Conservation (phyloP, 2,888 invertebrate genomes). For the Chrysolina haemoptera region DNA sequence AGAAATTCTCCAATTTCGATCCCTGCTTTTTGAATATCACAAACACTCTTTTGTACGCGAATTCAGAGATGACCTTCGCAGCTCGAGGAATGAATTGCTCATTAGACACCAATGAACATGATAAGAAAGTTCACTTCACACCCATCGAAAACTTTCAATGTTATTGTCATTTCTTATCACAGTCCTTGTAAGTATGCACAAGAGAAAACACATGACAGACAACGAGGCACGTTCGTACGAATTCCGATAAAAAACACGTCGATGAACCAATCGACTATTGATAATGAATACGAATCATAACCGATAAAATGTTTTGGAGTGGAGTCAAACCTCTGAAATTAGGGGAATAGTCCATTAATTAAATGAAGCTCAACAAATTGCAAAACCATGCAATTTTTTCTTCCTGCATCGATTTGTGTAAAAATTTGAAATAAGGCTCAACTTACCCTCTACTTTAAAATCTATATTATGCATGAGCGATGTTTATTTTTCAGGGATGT, state of each 20-base stretch:
- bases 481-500: no score
- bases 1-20: not conserved
- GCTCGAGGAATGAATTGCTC: no score
- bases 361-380: no score
- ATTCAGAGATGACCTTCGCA: no score
- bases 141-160: not conserved
- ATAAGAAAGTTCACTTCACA: constrained; percentile 5
- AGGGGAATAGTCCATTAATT: no score
- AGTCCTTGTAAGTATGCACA: constrained; percentile 1
- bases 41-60: not conserved
- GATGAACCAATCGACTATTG: not conserved
- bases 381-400: no score
- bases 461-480: no score
- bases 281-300: constrained; percentile 11
- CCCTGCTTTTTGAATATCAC: no score
- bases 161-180: constrained; percentile 14
- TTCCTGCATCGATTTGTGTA: no score
- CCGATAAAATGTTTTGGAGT: not conserved
- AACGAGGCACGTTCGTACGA: not conserved
- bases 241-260: not conserved
- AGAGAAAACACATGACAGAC: constrained; percentile 13
- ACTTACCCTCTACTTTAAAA: no score
- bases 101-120: not conserved
- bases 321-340: not conserved
- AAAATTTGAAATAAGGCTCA: no score